phyloP scores from a whole-genome alignment of 2,113 vertebrate genomes.

The Myotis brandtii region DNA sequence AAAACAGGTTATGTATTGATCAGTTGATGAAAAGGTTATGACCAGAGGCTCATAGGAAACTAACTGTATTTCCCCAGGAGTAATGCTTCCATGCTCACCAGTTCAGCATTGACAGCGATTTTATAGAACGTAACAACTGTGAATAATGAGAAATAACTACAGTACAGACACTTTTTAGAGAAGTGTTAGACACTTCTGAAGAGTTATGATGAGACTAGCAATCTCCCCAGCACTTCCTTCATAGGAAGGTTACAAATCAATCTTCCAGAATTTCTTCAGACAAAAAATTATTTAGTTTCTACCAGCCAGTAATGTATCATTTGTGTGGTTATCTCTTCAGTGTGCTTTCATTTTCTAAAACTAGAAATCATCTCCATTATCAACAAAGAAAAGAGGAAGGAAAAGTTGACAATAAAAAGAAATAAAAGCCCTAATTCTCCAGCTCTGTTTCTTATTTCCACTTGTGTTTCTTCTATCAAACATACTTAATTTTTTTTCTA shows the following conservation, averaged over 20 bases:
- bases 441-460: background rate
- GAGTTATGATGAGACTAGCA: conserved; percentile 38
- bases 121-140: background rate
- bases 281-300: background rate
- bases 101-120: background rate
- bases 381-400: background rate
- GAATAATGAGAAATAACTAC: background rate
- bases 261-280: background rate
- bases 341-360: background rate
- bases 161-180: background rate
- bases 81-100: background rate
- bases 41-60: background rate
- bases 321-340: background rate
- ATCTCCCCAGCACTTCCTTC: background rate
- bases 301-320: background rate
- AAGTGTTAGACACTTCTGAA: conserved; percentile 36
- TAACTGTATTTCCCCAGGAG: background rate
- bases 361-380: background rate
- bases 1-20: background rate
- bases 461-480: background rate
- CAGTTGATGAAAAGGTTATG: background rate
- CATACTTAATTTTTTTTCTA: background rate
- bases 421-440: background rate
- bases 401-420: background rate
- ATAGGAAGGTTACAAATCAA: conserved; percentile 45